Evolutionary conservation across 37 sponge, comb jelly and placozoan genomes (phyloP), one percentile per base, ranked within the genome.

Genomic region (Dysidea cf. avara): DNA sequence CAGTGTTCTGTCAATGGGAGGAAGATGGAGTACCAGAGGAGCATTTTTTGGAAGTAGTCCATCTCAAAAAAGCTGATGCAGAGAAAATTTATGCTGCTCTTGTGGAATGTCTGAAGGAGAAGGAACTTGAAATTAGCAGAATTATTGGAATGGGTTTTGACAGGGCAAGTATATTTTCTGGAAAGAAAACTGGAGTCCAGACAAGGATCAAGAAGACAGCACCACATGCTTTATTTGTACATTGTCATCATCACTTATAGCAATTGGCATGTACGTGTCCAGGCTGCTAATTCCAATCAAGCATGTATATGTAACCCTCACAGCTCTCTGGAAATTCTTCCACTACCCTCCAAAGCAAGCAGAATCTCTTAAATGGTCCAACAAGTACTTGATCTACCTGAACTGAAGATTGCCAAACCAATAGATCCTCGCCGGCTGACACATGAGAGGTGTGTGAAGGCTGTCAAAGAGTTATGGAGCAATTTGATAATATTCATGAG

Each of bases 11-110:
- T 72, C 69, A 79, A 21, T 88, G 79, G 83, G 89, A 75, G 50
- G 78, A 87, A 66, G 65, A 82, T 88, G 89, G 89, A 7, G 46
- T 72, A 33, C 89, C 83, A 66, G 69, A 78, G 39, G 83, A 88
- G 66, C 82, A 82, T 53, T 82, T 88, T 59, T 76, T 88, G 30
- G 89, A 88, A 43, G 56, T 82, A 35, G 32, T 82, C 40, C 89
- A 70, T 31, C 54, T 88, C 69, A 70, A 88, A 31, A 56, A 66
- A 56, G 51, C 75, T 47, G 74, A 82, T 66, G 83, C 83, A 13
- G 48, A 68, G 38, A 79, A 53, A 54, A 68, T 68, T 53, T 32
- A 78, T 33, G 26, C 43, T 36, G 39, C 85, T 78, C 43, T 78
- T 28, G 50, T 84, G 34, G 85, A 77, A 24, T 84, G 78, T 55